Percentiles rank a stretch among this genome's conserved stretches.
These are phyloP conservation scores for Platanista minor DNA, from an alignment of 2,113 vertebrate genomes.

Conservation along the genomic window DNA sequence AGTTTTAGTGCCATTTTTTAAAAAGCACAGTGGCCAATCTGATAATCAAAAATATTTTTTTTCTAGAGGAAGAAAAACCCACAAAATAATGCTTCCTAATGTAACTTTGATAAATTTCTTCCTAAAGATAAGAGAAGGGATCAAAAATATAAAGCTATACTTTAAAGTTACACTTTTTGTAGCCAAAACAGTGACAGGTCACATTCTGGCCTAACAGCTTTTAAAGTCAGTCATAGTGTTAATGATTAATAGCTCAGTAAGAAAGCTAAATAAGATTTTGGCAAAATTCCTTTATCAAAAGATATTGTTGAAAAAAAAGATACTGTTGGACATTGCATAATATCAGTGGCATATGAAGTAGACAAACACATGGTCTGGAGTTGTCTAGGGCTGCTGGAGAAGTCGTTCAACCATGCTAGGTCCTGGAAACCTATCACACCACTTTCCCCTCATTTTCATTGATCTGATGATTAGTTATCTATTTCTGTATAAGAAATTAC, in stretches of 20 bases:
- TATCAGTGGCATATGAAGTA: neutral
- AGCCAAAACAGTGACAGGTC: neutral
- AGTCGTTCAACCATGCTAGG: neutral
- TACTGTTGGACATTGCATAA: neutral
- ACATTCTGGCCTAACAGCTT: neutral
- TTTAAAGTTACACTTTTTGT: neutral
- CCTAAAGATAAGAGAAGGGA: neutral
- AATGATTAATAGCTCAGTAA: neutral
- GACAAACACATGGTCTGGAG: neutral
- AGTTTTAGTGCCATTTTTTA: neutral
- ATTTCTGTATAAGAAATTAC: neutral
- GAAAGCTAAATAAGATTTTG: slow-evolving; percentile 1
- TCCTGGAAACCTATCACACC: neutral
- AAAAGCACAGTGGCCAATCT: neutral
- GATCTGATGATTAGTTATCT: neutral
- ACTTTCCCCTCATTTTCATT: neutral
- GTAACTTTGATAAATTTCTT: neutral
- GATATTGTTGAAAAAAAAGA: neutral
- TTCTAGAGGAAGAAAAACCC: neutral
- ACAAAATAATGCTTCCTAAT: neutral
- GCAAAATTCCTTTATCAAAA: slow-evolving; percentile 2
- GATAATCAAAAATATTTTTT: neutral
- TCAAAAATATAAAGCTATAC: neutral
- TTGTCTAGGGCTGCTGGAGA: neutral
- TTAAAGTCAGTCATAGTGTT: neutral